Evolutionary conservation across 2,888 invertebrate species (phyloP), one percentile per base, ranked within the genome.

Genomic region (Eupithecia subumbrata): DNA sequence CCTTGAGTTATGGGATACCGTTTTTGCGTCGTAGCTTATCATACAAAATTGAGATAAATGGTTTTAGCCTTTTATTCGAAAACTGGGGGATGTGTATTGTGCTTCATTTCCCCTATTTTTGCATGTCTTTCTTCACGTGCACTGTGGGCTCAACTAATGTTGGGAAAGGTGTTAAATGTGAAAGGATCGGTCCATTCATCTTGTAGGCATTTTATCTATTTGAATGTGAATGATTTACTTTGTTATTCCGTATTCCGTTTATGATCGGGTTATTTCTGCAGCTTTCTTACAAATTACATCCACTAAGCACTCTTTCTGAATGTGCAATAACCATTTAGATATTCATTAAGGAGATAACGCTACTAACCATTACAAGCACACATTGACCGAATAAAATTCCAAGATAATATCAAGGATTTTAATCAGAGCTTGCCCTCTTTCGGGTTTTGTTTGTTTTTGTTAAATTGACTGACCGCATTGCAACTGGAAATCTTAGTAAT

Each of bases 1-100:
- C 87, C 83, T 85, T 89, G 87, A 88, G 87, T 89, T 87, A 88
- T 88, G 84, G 85, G 86, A 83, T 85, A 84, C 79, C 85, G 82
- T 85, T 84, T 84, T 84, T 85, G 80, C 83, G 82, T 82, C 80
- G 79, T 79, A 75, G 80, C 80, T 78, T 81, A 80, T 72, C 80
- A 79, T 78, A 79, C 74, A 76, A 80, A 80, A 81, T 80, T 82
- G 80, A 82, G 80, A 82, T 81, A 79, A 81, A 81, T 79, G 72
- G 74, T 64, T 78, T 79, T 79, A 80, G 76, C 79, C 77, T 80
- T 79, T 76, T 74, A 76, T 79, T 75, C 70, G 63, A 68, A 73
- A 75, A 67, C 70, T 52, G 60, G 1, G 43, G 70, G 64, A 67
- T 56, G 48, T 69, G 72, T 72, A 74, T 72, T 76, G 72, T 77